These are phyloP conservation scores for Ichneumon xanthorius DNA, from an alignment of 2,888 invertebrate genomes.

Conservation along the genomic window DNA sequence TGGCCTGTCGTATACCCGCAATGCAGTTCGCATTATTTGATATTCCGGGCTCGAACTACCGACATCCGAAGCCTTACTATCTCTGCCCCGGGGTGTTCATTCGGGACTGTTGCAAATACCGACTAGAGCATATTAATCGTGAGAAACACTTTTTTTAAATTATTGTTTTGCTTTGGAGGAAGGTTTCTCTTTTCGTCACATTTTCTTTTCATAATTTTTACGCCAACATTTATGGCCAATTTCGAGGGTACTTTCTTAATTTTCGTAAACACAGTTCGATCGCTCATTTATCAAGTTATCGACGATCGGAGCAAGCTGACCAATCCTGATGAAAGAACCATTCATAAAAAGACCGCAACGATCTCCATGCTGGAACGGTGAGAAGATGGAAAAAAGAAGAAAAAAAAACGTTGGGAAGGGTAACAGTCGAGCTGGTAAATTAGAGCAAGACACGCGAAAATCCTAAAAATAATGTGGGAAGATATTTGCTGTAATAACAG, in stretches of 20 bases:
- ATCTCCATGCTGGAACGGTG: not conserved
- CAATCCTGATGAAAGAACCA: not conserved
- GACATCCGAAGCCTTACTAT: slow-evolving; percentile 12
- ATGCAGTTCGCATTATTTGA: slow-evolving; percentile 74
- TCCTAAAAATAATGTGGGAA: slow-evolving; percentile 80
- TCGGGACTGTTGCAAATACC: not conserved
- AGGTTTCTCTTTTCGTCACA: not conserved
- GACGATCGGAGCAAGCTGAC: not conserved
- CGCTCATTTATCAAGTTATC: not conserved
- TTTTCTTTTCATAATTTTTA: not conserved
- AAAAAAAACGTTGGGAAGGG: slow-evolving; percentile 44
- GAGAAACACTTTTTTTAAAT: not conserved
- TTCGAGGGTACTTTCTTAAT: not conserved
- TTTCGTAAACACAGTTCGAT: not conserved
- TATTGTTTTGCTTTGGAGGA: not conserved
- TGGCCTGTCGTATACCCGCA: slow-evolving; percentile 57
- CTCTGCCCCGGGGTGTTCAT: not conserved
- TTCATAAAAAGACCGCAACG: not conserved
- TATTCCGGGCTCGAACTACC: slow-evolving; percentile 68
- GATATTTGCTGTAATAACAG: slow-evolving; percentile 75
- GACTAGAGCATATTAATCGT: not conserved
- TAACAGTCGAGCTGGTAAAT: slow-evolving; percentile 72
- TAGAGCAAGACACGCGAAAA: slow-evolving; percentile 76
- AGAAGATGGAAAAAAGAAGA: slow-evolving; percentile 37
- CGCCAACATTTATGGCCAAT: not conserved